Evolutionary conservation across 1,140 invertebrate species (phyloP).

Genomic region (Drosophila miranda): DNA sequence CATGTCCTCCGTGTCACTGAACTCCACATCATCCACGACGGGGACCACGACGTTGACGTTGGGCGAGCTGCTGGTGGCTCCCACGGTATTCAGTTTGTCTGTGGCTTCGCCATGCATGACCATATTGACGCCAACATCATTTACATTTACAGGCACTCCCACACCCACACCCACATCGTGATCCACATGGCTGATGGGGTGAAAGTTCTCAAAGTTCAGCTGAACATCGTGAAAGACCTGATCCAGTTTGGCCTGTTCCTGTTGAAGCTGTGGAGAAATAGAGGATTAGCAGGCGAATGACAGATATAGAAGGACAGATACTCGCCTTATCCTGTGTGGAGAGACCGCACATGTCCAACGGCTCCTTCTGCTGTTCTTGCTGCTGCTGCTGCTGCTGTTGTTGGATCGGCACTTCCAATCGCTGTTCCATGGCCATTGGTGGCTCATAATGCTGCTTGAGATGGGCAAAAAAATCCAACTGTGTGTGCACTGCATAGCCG

Average conservation of each 20-base stretch:
- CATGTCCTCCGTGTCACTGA: slow-evolving; percentile 91
- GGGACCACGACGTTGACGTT: slow-evolving; percentile 22
- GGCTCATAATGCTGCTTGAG: slow-evolving; percentile 90
- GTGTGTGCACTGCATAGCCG: slow-evolving; percentile 85
- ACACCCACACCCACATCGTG: slow-evolving; percentile 38
- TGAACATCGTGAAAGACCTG: slow-evolving; percentile 77
- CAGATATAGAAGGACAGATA: background rate
- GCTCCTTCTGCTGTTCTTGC: slow-evolving; percentile 57
- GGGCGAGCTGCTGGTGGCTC: slow-evolving; percentile 4
- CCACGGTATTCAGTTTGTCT: slow-evolving; percentile 46
- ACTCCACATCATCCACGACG: slow-evolving; percentile 84
- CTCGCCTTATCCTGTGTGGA: slow-evolving; percentile 55
- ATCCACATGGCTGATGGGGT: slow-evolving; percentile 54
- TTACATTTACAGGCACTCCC: background rate
- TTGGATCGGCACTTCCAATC: slow-evolving; percentile 40
- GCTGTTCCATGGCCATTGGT: slow-evolving; percentile 34
- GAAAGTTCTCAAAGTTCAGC: slow-evolving; percentile 74
- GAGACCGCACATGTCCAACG: slow-evolving; percentile 61
- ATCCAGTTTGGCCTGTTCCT: slow-evolving; percentile 80
- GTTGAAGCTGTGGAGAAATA: slow-evolving; percentile 37
- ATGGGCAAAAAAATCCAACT: slow-evolving; percentile 89
- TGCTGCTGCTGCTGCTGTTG: slow-evolving; percentile 29
- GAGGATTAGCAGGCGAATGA: background rate
- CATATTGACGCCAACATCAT: slow-evolving; percentile 61
- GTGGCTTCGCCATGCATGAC: slow-evolving; percentile 52